Evolutionary conservation across 2,113 vertebrate species (phyloP), one percentile per base, ranked within the genome.

Genomic region (Monopterus albus): DNA sequence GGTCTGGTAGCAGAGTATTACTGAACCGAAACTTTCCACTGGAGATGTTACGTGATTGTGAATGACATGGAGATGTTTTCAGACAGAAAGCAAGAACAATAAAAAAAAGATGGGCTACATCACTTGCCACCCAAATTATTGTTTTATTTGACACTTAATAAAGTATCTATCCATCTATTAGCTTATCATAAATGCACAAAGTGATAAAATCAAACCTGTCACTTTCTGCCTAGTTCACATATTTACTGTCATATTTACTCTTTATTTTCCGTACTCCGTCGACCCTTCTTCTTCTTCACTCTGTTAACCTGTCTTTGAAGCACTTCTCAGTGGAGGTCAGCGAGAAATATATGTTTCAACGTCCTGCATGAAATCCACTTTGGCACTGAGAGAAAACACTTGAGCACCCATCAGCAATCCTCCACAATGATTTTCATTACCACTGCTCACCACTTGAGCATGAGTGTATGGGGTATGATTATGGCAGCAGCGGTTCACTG

Each of bases 391-490:
- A 46, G 46, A 49, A 62, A 20, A 82, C 80, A 78, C 77, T 86
- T 40, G 49, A 87, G 45, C 60, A 36, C 21, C 56, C 47, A 33
- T 81, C 74, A 75, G 73, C 79, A 58, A 81, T 35, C 50, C 83
- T 86, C 18, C 0, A 43, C 67, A 57, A 56, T 1, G 55, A 59
- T 82, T 79, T 81, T 82, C 79, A 87, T 82, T 79, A 76, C 66
- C 0, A 47, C 71, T 45, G 59, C 56, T 75, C 56, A 20, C 67
- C 62, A 78, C 77, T 82, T 46, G 35, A 57, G 67, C 62, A 10
- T 4, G 52, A 89, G 87, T 66, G 81, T 64, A 65, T 57, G 17
- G 63, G 75, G 65, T 75, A 47, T 69, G 74, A 83, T 82, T 73
- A 79, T 58, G 77, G 55, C 57, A 75, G 39, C 64, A 40, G 42